Conservation (phyloP, 2,113 vertebrate species). For the Indicator maculatus region DNA sequence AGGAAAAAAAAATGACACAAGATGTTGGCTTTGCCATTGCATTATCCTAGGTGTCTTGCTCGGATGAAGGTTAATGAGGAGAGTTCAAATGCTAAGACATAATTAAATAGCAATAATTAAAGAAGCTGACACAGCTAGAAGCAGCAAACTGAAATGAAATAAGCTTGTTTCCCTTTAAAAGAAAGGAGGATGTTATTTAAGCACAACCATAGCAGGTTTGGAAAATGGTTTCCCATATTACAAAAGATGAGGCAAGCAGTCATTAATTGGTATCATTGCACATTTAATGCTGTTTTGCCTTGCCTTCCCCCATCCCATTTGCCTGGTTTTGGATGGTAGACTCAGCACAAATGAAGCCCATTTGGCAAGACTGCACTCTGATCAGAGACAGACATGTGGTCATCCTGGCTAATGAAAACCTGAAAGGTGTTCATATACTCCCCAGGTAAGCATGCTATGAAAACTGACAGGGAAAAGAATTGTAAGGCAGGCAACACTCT, state of each 20-base stretch:
- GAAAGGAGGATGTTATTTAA: background rate
- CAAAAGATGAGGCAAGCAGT: background rate
- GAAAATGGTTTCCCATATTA: background rate
- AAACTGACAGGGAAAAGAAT: background rate
- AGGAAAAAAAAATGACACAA: constrained; percentile 1
- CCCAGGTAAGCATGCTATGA: background rate
- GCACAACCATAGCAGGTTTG: background rate
- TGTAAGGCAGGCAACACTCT: background rate
- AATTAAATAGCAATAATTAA: constrained; percentile 75
- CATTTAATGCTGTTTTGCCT: background rate
- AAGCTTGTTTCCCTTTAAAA: constrained; percentile 13
- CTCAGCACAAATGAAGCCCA: background rate
- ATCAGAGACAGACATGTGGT: background rate
- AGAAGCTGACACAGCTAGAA: constrained; percentile 52
- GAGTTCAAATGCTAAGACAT: constrained; percentile 68
- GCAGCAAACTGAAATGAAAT: constrained; percentile 37
- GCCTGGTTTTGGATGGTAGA: background rate
- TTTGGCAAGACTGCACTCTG: background rate
- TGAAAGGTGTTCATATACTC: background rate
- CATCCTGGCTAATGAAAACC: background rate
- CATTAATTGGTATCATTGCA: constrained; percentile 26
- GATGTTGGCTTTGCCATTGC: constrained; percentile 57
- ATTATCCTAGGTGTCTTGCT: constrained; percentile 57
- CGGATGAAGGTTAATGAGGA: constrained; percentile 74
- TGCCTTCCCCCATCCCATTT: background rate